These are phyloP conservation scores for Gambelia wislizenii DNA, from an alignment of 2,797 vertebrate genomes.

Conservation along the genomic window DNA sequence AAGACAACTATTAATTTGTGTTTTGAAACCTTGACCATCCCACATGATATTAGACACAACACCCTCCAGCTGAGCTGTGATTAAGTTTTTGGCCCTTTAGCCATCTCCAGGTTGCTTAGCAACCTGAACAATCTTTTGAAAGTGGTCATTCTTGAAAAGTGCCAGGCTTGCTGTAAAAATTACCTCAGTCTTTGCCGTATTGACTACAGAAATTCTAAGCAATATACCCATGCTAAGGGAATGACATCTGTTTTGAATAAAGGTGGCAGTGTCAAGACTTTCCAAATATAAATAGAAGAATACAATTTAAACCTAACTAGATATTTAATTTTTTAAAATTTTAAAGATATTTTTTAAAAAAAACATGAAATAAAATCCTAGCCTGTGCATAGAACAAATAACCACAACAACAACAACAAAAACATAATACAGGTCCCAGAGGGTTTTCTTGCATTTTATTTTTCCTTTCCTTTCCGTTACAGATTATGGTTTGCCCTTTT, in stretches of 20 bases:
- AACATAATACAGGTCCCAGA: neutral
- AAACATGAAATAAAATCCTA: neutral
- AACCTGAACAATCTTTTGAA: neutral
- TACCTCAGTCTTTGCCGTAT: slow-evolving; percentile 1
- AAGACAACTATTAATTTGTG: slow-evolving; percentile 59
- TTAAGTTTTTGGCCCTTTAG: slow-evolving; percentile 33
- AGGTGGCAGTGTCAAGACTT: neutral
- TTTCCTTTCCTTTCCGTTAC: neutral
- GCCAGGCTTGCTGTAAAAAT: neutral
- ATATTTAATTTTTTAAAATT: too few species aligned
- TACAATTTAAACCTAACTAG: neutral
- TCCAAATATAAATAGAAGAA: neutral
- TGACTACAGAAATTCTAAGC: slow-evolving; percentile 8
- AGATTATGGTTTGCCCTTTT: neutral
- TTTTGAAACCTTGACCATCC: slow-evolving; percentile 46
- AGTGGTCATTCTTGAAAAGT: slow-evolving; percentile 1
- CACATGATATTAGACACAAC: slow-evolving; percentile 29
- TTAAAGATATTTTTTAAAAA: too few species aligned
- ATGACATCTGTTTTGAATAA: slow-evolving; percentile 19
- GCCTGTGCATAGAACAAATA: neutral
- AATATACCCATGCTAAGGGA: neutral
- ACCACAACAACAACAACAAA: neutral
- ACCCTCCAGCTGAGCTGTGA: slow-evolving; percentile 37
- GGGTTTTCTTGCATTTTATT: neutral
- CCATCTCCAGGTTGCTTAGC: slow-evolving; percentile 13